Evolutionary conservation across 2,797 vertebrate species (phyloP), one percentile per base, ranked within the genome.

Genomic region (Acipenser ruthenus): DNA sequence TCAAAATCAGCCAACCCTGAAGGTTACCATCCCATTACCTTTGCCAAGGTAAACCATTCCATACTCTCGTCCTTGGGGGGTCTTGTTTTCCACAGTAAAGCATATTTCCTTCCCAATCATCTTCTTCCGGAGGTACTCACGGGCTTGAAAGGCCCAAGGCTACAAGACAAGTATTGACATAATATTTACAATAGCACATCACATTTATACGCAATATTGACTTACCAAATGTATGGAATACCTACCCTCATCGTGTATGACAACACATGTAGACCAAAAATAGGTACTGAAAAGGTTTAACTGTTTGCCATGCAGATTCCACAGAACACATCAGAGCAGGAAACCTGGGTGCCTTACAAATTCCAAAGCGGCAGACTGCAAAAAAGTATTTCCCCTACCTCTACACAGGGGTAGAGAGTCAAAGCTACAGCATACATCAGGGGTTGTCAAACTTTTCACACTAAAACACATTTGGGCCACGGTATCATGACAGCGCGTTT

Each of bases 21-120:
- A 37, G 37, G 37, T 8, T 49, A 13, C 15, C 12, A 4, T 79
- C 69, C 49, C 15, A 86, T 72, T 76, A 95, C 96, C 95, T 92
- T 86, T 95, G 0, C 96, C 97, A 77, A 99, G 73, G 80, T 95
- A 98, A 11, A 99, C 92, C 86, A 95, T 92, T 64, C 96, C 95
- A 0, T 99, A 99, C 79, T 99, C 96, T 13, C 96, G 87, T 66
- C 93, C 93, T 76, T 91, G 82, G 0, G 84, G 80, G 0, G 94
- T 94, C 88, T 94, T 97, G 83, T 94, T 91, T 80, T 99, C 97
- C 77, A 99, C 94, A 0, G 91, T 97, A 77, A 99, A 99, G 84
- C 95, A 99, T 10, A 99, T 91, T 79, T 99, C 96, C 86, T 99
- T 99, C 52, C 97, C 97, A 6, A 99, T 99, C 62, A 99, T 82